Conservation (phyloP, 2,888 invertebrate species). For the Psylliodes chrysocephalus region DNA sequence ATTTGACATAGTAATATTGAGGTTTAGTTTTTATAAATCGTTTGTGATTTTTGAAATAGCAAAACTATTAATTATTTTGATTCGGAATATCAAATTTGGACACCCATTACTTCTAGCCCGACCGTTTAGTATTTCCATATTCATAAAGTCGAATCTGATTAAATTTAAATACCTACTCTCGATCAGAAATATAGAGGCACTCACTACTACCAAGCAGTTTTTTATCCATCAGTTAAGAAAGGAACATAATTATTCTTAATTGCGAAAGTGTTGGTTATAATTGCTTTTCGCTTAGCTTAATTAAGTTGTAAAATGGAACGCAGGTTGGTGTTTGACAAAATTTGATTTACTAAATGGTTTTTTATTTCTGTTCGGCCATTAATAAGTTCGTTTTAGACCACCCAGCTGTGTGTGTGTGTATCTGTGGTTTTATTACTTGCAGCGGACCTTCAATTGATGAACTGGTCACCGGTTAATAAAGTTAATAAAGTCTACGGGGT, state of each 20-base stretch:
- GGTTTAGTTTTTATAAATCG: too few species aligned
- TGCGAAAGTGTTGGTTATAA: slow-evolving; percentile 14
- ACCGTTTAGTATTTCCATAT: too few species aligned
- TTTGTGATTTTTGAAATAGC: too few species aligned
- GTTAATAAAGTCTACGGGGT: background rate
- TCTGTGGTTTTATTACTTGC: slow-evolving; percentile 18
- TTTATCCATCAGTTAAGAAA: too few species aligned
- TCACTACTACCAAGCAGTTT: too few species aligned
- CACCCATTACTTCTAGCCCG: too few species aligned
- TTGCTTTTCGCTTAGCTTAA: slow-evolving; percentile 15
- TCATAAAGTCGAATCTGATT: too few species aligned
- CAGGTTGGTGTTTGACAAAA: slow-evolving; percentile 21
- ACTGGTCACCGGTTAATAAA: background rate
- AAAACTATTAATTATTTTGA: too few species aligned
- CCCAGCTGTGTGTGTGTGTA: slow-evolving; percentile 9
- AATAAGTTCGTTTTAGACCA: slow-evolving; percentile 21
- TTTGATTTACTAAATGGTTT: slow-evolving; percentile 22
- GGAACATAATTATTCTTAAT: background rate
- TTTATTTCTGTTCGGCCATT: slow-evolving; percentile 14
- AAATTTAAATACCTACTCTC: too few species aligned
- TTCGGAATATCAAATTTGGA: too few species aligned
- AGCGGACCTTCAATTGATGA: slow-evolving; percentile 11
- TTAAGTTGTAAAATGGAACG: slow-evolving; percentile 18
- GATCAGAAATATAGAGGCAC: too few species aligned
- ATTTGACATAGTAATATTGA: too few species aligned